A percentile compares a stretch with the other conserved stretches of the same genome.
Evolutionary conservation across 2,888 invertebrate genomes (phyloP).

Genomic region (Drosophila rellima): DNA sequence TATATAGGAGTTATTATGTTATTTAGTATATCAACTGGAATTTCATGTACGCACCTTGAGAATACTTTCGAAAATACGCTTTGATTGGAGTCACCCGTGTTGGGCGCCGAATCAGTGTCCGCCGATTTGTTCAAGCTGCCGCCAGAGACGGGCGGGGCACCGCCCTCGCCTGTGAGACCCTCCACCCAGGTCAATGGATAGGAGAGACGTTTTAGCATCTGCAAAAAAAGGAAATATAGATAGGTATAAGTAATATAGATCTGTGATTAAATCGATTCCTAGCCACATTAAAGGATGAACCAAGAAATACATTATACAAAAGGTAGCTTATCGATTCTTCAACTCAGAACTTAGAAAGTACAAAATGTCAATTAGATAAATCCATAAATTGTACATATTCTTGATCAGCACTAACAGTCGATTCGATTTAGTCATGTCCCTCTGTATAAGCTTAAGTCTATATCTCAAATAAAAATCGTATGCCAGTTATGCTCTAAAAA

Average conservation of each 20-base stretch:
- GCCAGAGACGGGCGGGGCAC: slow-evolving; percentile 85
- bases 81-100: slow-evolving; percentile 87
- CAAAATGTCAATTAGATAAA: too few relatives aligned
- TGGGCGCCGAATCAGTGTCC: slow-evolving; percentile 85
- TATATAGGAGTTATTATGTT: slow-evolving; percentile 47
- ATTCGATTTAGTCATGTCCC: too few relatives aligned
- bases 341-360: too few relatives aligned
- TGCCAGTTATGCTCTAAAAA: too few relatives aligned
- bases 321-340: too few relatives aligned
- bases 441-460: too few relatives aligned
- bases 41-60: slow-evolving; percentile 89
- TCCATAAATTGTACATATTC: too few relatives aligned
- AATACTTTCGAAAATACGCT: slow-evolving; percentile 97
- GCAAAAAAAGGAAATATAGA: slow-evolving; percentile 57
- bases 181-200: slow-evolving; percentile 97
- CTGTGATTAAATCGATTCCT: neutral
- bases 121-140: slow-evolving; percentile 86
- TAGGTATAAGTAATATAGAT: neutral
- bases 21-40: neutral
- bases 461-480: too few relatives aligned
- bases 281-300: neutral
- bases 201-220: slow-evolving; percentile 96
- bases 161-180: slow-evolving; percentile 92
- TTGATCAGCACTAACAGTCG: too few relatives aligned
- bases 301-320: neutral